phyloP scores from a whole-genome alignment of 2,888 invertebrate genomes.

The Pediacus dermestoides region DNA sequence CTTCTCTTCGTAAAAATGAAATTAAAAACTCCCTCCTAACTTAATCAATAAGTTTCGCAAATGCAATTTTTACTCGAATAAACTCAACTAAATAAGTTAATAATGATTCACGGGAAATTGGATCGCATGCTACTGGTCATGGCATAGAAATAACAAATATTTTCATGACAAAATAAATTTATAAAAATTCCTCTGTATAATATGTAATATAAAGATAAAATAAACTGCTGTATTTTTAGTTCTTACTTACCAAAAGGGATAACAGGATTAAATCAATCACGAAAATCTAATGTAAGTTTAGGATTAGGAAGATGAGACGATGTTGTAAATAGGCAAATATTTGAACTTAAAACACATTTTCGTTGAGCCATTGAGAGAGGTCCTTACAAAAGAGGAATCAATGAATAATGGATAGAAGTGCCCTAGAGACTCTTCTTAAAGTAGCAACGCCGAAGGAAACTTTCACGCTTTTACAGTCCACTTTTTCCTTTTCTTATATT shows the following conservation, averaged over 20 bases:
- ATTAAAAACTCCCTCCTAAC: conserved; percentile 5
- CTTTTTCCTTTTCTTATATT: conserved; percentile 20
- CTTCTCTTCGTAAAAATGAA: conserved; percentile 4
- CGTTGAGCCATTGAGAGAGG: conserved; percentile 24
- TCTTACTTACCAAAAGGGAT: too few species aligned
- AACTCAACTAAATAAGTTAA: too few species aligned
- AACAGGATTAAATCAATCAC: too few species aligned
- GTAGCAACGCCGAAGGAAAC: conserved; percentile 37
- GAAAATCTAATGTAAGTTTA: conserved; percentile 2
- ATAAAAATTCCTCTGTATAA: too few species aligned
- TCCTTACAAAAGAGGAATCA: conserved; percentile 30
- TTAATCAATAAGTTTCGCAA: conserved; percentile 3
- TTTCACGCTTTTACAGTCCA: conserved; percentile 35
- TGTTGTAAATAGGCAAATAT: conserved; percentile 34
- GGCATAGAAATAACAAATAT: too few species aligned
- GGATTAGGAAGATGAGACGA: conserved; percentile 7
- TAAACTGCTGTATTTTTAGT: too few species aligned
- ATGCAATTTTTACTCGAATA: conserved; percentile 1
- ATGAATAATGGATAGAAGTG: conserved; percentile 41
- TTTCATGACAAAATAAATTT: too few species aligned
- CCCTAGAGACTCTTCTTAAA: conserved; percentile 39
- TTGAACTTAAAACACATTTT: conserved; percentile 28
- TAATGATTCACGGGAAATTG: too few species aligned
- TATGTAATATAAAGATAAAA: too few species aligned
- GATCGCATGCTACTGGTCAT: too few species aligned